These are phyloP conservation scores for Drosophila rubida DNA, from an alignment of 2,888 invertebrate genomes.

Conservation along the genomic window DNA sequence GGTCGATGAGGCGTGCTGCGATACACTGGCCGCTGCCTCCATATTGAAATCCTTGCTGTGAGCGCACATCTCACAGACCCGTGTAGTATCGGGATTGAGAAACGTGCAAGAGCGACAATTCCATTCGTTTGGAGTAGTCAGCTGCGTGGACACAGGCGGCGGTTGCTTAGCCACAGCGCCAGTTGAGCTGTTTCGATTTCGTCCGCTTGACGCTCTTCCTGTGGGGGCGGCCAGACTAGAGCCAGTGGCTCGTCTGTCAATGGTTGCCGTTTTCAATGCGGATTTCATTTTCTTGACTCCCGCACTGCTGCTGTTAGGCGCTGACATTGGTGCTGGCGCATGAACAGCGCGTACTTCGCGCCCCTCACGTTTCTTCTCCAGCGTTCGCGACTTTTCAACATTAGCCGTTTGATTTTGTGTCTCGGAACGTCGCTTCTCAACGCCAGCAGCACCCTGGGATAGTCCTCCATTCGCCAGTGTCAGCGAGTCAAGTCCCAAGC, in stretches of 20 bases:
- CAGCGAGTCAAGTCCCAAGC: slow-evolving; percentile 82
- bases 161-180: slow-evolving; percentile 70
- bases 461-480: slow-evolving; percentile 72
- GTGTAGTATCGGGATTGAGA: slow-evolving; percentile 86
- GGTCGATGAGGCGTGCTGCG: slow-evolving; percentile 81
- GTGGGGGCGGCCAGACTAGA: slow-evolving; percentile 1
- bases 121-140: slow-evolving; percentile 86
- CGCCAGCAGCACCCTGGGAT: background rate
- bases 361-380: slow-evolving; percentile 65
- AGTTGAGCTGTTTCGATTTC: slow-evolving; percentile 41
- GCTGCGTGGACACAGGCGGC: slow-evolving; percentile 71
- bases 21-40: slow-evolving; percentile 79
- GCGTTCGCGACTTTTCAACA: slow-evolving; percentile 63
- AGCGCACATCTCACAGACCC: slow-evolving; percentile 90
- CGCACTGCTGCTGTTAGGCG: slow-evolving; percentile 53
- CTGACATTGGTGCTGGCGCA: slow-evolving; percentile 43
- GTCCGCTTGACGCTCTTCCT: slow-evolving; percentile 9
- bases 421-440: slow-evolving; percentile 62
- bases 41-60: slow-evolving; percentile 85
- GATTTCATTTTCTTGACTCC: slow-evolving; percentile 74
- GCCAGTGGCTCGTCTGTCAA: slow-evolving; percentile 57
- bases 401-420: slow-evolving; percentile 23
- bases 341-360: slow-evolving; percentile 46
- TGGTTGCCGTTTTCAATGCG: slow-evolving; percentile 67
- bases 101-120: slow-evolving; percentile 89